Evolutionary conservation across 2,797 vertebrate genomes (phyloP).

Genomic region (Esox lucius): DNA sequence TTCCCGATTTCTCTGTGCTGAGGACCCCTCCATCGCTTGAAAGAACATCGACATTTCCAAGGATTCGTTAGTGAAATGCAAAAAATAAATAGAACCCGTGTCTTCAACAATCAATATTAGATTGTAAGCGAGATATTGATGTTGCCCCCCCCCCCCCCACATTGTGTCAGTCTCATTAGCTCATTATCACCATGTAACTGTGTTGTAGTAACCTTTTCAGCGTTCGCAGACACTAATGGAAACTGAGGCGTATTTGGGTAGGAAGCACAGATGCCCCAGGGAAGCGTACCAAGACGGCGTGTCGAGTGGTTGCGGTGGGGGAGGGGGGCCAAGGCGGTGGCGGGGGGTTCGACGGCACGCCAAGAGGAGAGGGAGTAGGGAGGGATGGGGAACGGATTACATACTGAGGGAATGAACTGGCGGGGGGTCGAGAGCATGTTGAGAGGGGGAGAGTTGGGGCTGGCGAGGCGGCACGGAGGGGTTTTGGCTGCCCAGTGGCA

Average conservation of each 20-base stretch:
- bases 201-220: slow-evolving; percentile 5
- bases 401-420: not conserved
- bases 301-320: not conserved
- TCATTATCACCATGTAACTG: not conserved
- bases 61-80: not conserved
- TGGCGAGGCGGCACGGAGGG: not conserved
- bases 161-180: not conserved
- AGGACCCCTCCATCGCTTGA: not conserved
- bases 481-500: not conserved
- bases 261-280: not conserved
- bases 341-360: not conserved
- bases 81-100: not conserved
- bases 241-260: slow-evolving; percentile 3
- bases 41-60: not conserved
- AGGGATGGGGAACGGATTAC: not conserved
- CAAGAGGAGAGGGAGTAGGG: not conserved
- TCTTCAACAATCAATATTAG: not conserved
- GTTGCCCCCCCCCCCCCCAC: not conserved
- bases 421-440: not conserved
- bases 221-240: not conserved
- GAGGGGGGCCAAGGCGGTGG: not conserved
- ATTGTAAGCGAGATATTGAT: not conserved
- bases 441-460: not conserved
- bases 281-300: not conserved
- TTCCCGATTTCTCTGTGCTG: not conserved